Percentiles rank a stretch among this genome's conserved stretches.
phyloP scores from a whole-genome alignment of 2,888 invertebrate species.

The Lamellibrachia satsuma region DNA sequence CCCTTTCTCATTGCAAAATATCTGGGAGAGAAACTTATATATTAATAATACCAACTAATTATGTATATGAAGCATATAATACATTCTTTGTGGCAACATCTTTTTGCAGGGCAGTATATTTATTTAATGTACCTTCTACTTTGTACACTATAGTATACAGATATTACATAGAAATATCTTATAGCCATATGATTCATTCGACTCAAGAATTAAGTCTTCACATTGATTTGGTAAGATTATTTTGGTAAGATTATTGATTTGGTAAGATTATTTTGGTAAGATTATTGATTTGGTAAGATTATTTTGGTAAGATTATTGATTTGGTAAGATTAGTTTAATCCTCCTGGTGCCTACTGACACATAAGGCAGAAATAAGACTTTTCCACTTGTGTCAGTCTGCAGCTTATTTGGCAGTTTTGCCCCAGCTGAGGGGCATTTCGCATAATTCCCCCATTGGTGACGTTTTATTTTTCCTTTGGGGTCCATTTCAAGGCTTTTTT shows the following conservation, averaged over 20 bases:
- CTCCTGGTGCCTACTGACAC: too few species aligned
- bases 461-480: too few species aligned
- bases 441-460: too few species aligned
- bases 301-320: background rate
- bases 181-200: background rate
- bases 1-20: too few species aligned
- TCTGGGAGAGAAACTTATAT: too few species aligned
- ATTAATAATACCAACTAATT: background rate
- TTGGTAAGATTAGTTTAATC: background rate
- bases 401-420: too few species aligned
- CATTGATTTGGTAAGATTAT: background rate
- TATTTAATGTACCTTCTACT: background rate
- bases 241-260: background rate
- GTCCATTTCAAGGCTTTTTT: too few species aligned
- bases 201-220: background rate
- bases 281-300: background rate
- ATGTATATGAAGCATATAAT: background rate
- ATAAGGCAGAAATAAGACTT: too few species aligned
- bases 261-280: background rate
- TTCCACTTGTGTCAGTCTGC: too few species aligned
- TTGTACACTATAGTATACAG: background rate
- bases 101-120: background rate
- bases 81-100: background rate
- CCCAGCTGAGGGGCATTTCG: too few species aligned
- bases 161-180: background rate